Evolutionary conservation across 2,113 vertebrate species (phyloP).

Genomic region (Catagonus wagneri): DNA sequence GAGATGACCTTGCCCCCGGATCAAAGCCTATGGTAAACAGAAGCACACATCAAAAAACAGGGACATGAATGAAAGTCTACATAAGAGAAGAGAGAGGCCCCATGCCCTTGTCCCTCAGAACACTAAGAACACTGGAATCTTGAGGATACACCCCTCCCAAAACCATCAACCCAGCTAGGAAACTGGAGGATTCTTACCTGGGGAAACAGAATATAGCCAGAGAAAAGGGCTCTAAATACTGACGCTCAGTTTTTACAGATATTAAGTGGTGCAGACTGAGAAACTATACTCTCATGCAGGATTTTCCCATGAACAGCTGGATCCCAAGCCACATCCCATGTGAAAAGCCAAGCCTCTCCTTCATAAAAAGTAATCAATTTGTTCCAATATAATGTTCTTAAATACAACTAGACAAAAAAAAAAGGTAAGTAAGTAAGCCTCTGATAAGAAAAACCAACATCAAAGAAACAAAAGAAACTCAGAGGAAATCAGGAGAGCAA

Average conservation of each 20-base stretch:
- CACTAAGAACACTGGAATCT: not conserved
- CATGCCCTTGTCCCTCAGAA: not conserved
- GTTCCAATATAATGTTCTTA: not conserved
- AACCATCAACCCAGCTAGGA: not conserved
- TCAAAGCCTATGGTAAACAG: not conserved
- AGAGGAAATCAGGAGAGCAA: not conserved
- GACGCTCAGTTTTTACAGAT: not conserved
- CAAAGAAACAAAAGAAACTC: conserved; percentile 12
- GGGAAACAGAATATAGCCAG: not conserved
- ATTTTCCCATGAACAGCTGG: not conserved
- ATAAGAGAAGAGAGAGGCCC: not conserved
- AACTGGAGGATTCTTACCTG: not conserved
- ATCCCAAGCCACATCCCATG: not conserved
- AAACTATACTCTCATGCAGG: not conserved
- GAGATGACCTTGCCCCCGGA: not conserved
- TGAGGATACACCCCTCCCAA: too few relatives aligned
- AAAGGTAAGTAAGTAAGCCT: not conserved
- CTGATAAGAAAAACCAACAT: not conserved
- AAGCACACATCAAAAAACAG: not conserved
- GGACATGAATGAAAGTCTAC: not conserved
- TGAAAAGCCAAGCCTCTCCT: not conserved
- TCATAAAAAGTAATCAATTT: not conserved
- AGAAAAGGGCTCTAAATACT: not conserved
- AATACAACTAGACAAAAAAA: not conserved
- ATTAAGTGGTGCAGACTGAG: too few relatives aligned